Evolutionary conservation across 2,797 vertebrate genomes (phyloP).

Genomic region (Sebastiscus albofasciatus): DNA sequence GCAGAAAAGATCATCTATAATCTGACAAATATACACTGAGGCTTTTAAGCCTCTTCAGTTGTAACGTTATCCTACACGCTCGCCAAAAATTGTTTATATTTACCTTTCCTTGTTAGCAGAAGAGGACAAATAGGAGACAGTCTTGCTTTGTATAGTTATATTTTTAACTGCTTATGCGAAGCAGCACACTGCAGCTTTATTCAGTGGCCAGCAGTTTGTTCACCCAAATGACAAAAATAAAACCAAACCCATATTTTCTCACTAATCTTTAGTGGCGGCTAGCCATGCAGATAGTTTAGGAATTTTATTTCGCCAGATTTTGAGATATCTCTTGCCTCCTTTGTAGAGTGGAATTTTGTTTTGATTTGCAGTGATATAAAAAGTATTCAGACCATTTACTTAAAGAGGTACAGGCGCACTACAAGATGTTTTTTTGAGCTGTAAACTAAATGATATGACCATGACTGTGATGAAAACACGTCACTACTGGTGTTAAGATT

Average conservation of each 20-base stretch:
- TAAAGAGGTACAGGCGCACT: background rate
- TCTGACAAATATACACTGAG: conserved; percentile 63
- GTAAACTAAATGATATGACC: background rate
- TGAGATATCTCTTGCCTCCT: background rate
- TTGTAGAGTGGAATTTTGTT: background rate
- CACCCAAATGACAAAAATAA: background rate
- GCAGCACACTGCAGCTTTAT: background rate
- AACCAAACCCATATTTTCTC: background rate
- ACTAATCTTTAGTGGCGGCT: background rate
- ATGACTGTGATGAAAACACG: background rate
- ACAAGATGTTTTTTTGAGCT: background rate
- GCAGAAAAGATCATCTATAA: conserved; percentile 65
- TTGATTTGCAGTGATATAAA: background rate
- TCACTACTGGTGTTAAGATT: background rate
- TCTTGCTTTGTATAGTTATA: background rate
- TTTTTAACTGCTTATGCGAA: conserved; percentile 20
- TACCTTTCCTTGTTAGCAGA: conserved; percentile 49
- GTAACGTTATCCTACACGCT: conserved; percentile 32
- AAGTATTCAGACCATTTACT: background rate
- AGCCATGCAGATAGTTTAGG: background rate
- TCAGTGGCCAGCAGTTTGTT: background rate
- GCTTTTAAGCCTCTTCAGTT: conserved; percentile 51
- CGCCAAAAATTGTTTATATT: conserved; percentile 36
- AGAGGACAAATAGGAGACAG: conserved; percentile 3
- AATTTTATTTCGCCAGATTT: background rate